Evolutionary conservation across 2,888 invertebrate genomes (phyloP), one percentile per base, ranked within the genome.

Genomic region (Pollenia amentaria): DNA sequence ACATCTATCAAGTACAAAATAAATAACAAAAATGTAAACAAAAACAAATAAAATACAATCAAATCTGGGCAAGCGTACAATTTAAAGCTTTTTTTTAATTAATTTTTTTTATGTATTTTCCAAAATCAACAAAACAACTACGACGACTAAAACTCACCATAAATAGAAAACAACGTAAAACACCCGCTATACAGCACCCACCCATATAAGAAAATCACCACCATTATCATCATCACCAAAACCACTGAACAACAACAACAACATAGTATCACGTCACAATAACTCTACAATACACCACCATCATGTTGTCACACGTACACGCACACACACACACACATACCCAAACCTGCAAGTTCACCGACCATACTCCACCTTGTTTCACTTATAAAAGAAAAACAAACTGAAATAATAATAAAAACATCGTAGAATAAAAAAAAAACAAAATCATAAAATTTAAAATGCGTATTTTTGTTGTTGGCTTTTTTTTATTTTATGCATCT

Each of bases 21-120:
- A 40, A 67, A 29, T 16, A 51, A 60, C n/a, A 29, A 60, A 77
- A 70, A 18, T 48, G 44, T 53, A 48, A 75, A 77, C 9, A 62
- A 48, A 67, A 42, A 57, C 16, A 65, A 64, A 79, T 65, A 46
- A 62, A n/a, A 78, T 70, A 55, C 11, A 60, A 51, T n/a, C 76
- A 72, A 60, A 85, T 75, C 82, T 87, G 86, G 76, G 86, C 86
- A 87, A 80, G 86, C 86, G 86, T 87, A 87, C 86, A 80, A 76
- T 72, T 60, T 44, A 60, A 87, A 86, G 82, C 86, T 86, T 76
- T 79, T 67, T 38, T 64, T 40, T 65, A 12, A 0, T 10, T 29
- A 77, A 51, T 21, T 53, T 18, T n/a, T 51, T 11, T 12, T 21
- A 7, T 16, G 4, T 55, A n/a, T 55, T 64, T 64, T 65, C 46